Conservation (phyloP, 2,113 vertebrate genomes). For the Psilopsiagon aurifrons region DNA sequence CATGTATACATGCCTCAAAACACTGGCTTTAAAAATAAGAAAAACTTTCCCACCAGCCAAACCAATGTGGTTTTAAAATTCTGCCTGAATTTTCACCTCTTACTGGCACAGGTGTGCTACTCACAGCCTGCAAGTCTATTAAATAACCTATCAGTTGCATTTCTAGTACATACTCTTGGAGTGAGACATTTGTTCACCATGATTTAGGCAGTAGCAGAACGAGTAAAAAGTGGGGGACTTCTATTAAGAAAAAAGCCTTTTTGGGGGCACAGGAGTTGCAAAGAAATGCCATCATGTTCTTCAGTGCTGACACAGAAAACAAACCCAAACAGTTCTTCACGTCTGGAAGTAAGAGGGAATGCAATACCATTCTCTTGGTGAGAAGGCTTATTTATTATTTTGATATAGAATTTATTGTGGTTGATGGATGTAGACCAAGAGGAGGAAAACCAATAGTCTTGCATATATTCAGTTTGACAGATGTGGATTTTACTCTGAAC, state of each 20-base stretch:
- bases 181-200: not conserved
- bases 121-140: not conserved
- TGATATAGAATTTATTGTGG: constrained; percentile 34
- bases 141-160: not conserved
- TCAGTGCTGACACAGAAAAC: constrained; percentile 19
- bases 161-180: not conserved
- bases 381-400: constrained; percentile 39
- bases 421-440: constrained; percentile 16
- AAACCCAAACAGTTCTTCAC: not conserved
- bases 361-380: not conserved
- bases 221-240: constrained; percentile 9
- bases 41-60: not conserved
- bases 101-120: not conserved
- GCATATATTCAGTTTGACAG: not conserved
- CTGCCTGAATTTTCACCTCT: not conserved
- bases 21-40: not conserved
- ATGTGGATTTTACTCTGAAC: not conserved
- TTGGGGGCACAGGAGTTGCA: not conserved
- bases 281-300: not conserved
- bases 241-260: not conserved
- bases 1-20: not conserved
- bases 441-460: constrained; percentile 18
- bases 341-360: not conserved
- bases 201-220: not conserved
- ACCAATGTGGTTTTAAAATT: not conserved